These are phyloP conservation scores for Drymonia ruficornis DNA, from an alignment of 2,888 invertebrate species.

Conservation along the genomic window DNA sequence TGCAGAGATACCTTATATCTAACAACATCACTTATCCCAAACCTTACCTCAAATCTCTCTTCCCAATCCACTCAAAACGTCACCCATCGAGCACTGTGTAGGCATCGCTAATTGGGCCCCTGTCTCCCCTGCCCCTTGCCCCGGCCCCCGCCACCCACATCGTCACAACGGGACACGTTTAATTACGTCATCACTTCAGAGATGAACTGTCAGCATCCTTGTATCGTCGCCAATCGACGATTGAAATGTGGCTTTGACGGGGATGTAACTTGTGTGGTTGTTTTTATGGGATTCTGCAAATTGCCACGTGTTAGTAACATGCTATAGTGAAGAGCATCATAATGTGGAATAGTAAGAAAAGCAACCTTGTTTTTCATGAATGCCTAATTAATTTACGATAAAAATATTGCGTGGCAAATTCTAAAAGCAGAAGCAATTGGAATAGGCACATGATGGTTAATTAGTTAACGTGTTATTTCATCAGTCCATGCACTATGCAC, in stretches of 20 bases:
- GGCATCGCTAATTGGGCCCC: conserved; percentile 2
- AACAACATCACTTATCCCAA: too few species aligned
- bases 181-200: conserved; percentile 1
- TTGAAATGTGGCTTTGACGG: conserved; percentile 4
- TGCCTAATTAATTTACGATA: too few species aligned
- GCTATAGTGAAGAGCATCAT: too few species aligned
- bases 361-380: too few species aligned
- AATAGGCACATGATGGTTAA: too few species aligned
- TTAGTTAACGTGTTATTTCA: background rate
- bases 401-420: too few species aligned
- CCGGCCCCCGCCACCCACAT: conserved; percentile 1
- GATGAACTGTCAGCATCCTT: conserved; percentile 1
- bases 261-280: background rate
- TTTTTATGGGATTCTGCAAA: background rate
- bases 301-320: background rate
- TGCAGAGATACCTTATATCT: too few species aligned
- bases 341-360: too few species aligned
- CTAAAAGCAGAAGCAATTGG: too few species aligned
- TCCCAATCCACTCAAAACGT: background rate
- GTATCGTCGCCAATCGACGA: background rate
- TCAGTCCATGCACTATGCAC: background rate
- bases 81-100: background rate
- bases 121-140: background rate
- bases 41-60: background rate
- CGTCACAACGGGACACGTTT: background rate